Evolutionary conservation across 2,797 vertebrate genomes (phyloP).

Genomic region (Enoplosus armatus): DNA sequence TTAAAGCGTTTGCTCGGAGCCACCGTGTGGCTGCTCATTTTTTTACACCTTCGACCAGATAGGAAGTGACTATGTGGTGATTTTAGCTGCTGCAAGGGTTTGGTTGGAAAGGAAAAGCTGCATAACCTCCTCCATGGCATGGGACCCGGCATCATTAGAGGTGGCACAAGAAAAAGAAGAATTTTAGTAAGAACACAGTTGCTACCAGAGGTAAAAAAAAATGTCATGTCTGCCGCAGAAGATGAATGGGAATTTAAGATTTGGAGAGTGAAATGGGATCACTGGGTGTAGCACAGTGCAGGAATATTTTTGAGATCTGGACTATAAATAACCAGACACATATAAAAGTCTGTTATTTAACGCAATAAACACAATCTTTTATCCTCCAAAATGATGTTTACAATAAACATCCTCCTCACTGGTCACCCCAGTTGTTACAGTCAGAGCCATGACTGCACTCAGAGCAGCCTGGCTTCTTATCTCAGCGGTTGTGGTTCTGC

Average conservation of each 20-base stretch:
- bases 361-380: constrained; percentile 62
- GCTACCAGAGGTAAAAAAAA: constrained; percentile 18
- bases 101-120: constrained; percentile 22
- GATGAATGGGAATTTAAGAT: constrained; percentile 33
- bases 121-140: constrained; percentile 9
- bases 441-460: constrained; percentile 56
- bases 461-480: constrained; percentile 71
- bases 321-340: constrained; percentile 57
- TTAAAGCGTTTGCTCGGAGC: background rate
- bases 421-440: constrained; percentile 68
- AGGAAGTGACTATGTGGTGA: constrained; percentile 26
- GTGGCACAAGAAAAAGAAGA: constrained; percentile 13
- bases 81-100: constrained; percentile 31
- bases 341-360: constrained; percentile 66
- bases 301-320: constrained; percentile 23
- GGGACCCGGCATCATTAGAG: constrained; percentile 11
- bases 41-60: constrained; percentile 23
- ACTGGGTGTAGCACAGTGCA: constrained; percentile 5
- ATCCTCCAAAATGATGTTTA: constrained; percentile 62
- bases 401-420: constrained; percentile 63
- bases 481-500: constrained; percentile 77
- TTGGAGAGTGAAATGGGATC: constrained; percentile 28
- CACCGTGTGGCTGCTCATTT: constrained; percentile 24
- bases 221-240: constrained; percentile 5
- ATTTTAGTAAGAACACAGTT: background rate